Evolutionary conservation across 1,140 invertebrate species (phyloP).

Genomic region (Lepidurus packardi): DNA sequence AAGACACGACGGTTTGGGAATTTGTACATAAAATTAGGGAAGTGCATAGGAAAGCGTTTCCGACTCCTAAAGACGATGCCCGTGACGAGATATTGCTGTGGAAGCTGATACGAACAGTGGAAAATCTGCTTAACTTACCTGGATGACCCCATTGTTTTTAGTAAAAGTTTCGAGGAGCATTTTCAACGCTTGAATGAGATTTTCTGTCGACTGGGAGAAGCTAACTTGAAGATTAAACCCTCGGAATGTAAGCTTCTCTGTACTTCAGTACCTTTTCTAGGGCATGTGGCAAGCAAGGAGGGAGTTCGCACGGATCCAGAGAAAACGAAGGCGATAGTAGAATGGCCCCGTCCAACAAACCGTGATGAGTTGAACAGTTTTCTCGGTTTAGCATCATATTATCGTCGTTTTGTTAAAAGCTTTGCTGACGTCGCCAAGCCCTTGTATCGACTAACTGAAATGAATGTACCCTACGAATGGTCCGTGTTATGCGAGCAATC

Average conservation of each 20-base stretch:
- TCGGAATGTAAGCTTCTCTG: neutral
- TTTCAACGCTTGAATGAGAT: slow-evolving; percentile 25
- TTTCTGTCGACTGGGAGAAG: neutral
- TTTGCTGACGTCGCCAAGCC: neutral
- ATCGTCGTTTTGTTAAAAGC: slow-evolving; percentile 9
- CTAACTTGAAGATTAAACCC: neutral
- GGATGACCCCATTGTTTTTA: slow-evolving; percentile 35
- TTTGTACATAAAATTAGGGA: neutral
- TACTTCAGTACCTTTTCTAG: slow-evolving; percentile 38
- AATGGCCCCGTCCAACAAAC: slow-evolving; percentile 29
- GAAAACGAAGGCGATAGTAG: slow-evolving; percentile 39
- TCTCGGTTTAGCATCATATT: slow-evolving; percentile 23
- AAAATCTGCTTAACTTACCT: slow-evolving; percentile 30
- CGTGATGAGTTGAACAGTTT: no score
- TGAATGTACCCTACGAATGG: neutral
- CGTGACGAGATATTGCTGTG: neutral
- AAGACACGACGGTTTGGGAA: neutral
- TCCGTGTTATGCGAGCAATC: neutral
- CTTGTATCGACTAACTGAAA: neutral
- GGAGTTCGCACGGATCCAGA: slow-evolving; percentile 42
- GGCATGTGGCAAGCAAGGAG: slow-evolving; percentile 40
- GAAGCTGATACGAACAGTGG: neutral
- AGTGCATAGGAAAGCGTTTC: neutral
- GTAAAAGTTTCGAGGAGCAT: slow-evolving; percentile 33
- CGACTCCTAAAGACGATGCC: neutral